A percentile compares a stretch with the other conserved stretches of the same genome.
Evolutionary conservation across 2,797 vertebrate genomes (phyloP).

Genomic region (Mallotus villosus): DNA sequence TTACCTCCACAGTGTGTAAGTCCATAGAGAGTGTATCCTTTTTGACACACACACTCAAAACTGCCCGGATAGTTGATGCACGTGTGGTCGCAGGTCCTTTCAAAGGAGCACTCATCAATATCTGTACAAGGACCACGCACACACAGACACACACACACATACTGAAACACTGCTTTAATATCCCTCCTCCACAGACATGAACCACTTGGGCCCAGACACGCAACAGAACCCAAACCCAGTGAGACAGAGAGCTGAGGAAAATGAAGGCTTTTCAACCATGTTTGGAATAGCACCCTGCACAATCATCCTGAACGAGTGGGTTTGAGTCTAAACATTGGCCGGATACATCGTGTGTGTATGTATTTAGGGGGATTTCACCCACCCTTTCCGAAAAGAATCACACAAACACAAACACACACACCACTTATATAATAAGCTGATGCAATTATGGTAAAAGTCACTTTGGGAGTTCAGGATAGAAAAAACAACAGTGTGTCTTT

Average conservation of each 20-base stretch:
- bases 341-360: conserved; percentile 4
- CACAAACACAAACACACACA: conserved; percentile 5
- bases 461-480: too few relatives aligned
- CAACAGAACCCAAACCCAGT: background rate
- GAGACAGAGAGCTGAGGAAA: background rate
- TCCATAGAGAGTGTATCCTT: conserved; percentile 90
- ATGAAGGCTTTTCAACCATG: background rate
- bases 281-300: background rate
- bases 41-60: conserved; percentile 92
- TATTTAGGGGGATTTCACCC: background rate
- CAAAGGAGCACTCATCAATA: conserved; percentile 91
- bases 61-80: conserved; percentile 90
- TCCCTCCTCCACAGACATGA: background rate
- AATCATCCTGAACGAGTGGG: background rate
- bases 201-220: background rate
- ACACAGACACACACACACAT: background rate
- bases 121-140: conserved; percentile 71
- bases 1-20: conserved; percentile 95
- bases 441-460: conserved; percentile 1
- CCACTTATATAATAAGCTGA: too few relatives aligned
- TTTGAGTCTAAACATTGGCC: conserved; percentile 2
- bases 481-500: too few relatives aligned
- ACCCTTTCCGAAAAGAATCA: background rate
- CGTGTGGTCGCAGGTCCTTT: conserved; percentile 91
- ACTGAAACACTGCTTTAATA: conserved; percentile 7